Percentiles rank a stretch among this genome's conserved stretches.
These are phyloP conservation scores for Apodemus speciosus DNA, from an alignment of 2,113 vertebrate species.

Conservation along the genomic window DNA sequence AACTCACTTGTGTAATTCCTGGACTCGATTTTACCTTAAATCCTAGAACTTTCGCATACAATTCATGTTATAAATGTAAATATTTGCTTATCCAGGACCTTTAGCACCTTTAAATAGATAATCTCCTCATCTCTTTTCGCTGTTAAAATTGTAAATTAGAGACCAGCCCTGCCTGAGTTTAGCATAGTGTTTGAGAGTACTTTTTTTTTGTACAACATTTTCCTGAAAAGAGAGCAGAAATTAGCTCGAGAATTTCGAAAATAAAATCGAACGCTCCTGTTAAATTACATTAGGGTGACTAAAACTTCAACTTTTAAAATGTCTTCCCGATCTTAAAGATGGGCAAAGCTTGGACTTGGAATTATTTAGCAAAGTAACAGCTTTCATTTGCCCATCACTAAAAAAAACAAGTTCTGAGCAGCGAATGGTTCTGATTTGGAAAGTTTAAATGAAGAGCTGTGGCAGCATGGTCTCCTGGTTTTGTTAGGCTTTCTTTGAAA, in stretches of 20 bases:
- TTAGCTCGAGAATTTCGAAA: neutral
- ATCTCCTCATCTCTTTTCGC: neutral
- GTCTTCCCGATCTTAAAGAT: neutral
- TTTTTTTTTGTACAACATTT: neutral
- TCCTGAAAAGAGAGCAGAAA: neutral
- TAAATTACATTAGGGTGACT: neutral
- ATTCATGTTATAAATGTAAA: constrained; percentile 13
- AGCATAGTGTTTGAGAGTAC: neutral
- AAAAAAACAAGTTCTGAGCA: constrained; percentile 46
- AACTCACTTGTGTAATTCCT: neutral
- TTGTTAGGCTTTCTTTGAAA: constrained; percentile 44
- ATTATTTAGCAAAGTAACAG: neutral
- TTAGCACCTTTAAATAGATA: neutral
- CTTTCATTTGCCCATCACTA: constrained; percentile 10
- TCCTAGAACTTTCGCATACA: neutral
- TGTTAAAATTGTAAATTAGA: neutral
- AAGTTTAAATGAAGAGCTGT: constrained; percentile 14
- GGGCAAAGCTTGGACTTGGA: constrained; percentile 4
- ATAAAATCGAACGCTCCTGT: neutral
- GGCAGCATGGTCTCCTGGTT: neutral
- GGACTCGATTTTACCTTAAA: constrained; percentile 20
- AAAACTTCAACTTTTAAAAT: constrained; percentile 39
- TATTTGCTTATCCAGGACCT: neutral
- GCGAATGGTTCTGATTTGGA: constrained; percentile 5
- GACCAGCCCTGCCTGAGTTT: neutral